These are phyloP conservation scores for Melanocharis versteri DNA, from an alignment of 2,113 vertebrate species.

Conservation along the genomic window DNA sequence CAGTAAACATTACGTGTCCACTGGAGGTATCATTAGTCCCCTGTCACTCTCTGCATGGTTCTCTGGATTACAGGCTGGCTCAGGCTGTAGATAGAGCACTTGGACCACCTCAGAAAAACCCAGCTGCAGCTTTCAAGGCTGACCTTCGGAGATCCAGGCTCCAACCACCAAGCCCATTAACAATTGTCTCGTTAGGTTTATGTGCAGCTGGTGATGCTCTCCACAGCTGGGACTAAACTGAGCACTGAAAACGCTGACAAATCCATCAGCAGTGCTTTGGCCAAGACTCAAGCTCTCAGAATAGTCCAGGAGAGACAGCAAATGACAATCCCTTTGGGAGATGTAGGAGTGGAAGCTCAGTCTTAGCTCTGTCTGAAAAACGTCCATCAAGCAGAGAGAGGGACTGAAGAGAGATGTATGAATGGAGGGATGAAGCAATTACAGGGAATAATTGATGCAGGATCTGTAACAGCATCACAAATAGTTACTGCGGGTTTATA, in stretches of 20 bases:
- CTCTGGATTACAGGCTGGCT: constrained; percentile 33
- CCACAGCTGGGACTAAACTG: neutral
- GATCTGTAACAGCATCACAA: neutral
- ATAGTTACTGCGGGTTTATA: neutral
- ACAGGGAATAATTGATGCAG: neutral
- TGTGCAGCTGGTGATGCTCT: neutral
- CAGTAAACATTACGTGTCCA: constrained; percentile 43
- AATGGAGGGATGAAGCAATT: neutral
- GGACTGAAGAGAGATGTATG: neutral
- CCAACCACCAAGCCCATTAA: neutral
- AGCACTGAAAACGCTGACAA: neutral
- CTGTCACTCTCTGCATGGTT: neutral
- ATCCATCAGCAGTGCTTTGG: neutral
- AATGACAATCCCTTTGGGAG: neutral
- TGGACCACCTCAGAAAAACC: neutral
- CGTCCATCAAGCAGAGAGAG: neutral
- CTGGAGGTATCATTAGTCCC: constrained; percentile 26
- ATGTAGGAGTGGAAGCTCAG: rapidly evolving
- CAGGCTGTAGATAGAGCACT: neutral
- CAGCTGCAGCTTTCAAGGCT: neutral
- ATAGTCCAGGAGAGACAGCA: neutral
- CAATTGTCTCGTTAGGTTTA: neutral
- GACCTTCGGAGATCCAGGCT: neutral
- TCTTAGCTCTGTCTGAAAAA: neutral
- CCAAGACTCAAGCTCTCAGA: neutral